phyloP scores from a whole-genome alignment of 2,113 vertebrate genomes.

The Muntiacus reevesi region DNA sequence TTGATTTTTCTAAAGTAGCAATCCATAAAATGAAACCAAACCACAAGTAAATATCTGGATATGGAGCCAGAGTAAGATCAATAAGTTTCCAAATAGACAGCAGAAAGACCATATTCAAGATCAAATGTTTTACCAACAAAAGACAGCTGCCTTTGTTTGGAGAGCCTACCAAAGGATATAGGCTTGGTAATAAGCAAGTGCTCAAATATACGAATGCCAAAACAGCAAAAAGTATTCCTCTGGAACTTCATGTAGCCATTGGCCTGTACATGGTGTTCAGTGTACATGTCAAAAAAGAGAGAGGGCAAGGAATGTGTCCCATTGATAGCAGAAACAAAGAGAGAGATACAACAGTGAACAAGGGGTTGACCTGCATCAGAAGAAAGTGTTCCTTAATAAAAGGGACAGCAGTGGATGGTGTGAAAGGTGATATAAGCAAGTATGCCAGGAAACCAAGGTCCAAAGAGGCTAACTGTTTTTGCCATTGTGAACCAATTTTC shows the following conservation, averaged over 20 bases:
- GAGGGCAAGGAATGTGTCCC: background rate
- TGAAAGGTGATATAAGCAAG: background rate
- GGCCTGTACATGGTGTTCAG: background rate
- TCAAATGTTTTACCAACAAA: background rate
- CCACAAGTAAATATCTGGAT: background rate
- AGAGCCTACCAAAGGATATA: background rate
- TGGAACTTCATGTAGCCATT: background rate
- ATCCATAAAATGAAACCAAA: background rate
- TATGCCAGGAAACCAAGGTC: background rate
- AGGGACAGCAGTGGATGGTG: background rate
- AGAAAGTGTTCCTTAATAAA: background rate
- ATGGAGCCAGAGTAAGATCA: background rate
- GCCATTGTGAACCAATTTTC: background rate
- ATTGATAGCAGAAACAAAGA: background rate
- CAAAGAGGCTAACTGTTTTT: background rate
- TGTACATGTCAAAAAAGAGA: background rate
- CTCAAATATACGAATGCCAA: background rate
- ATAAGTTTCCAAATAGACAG: background rate
- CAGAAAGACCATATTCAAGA: background rate
- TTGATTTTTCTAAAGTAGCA: background rate
- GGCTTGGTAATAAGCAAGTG: background rate
- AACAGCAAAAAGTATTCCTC: background rate
- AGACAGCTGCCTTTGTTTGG: background rate
- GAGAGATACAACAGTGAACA: background rate
- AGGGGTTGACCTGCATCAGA: background rate